These are phyloP conservation scores for Arenicola marina DNA, from an alignment of 2,888 invertebrate genomes.

Conservation along the genomic window DNA sequence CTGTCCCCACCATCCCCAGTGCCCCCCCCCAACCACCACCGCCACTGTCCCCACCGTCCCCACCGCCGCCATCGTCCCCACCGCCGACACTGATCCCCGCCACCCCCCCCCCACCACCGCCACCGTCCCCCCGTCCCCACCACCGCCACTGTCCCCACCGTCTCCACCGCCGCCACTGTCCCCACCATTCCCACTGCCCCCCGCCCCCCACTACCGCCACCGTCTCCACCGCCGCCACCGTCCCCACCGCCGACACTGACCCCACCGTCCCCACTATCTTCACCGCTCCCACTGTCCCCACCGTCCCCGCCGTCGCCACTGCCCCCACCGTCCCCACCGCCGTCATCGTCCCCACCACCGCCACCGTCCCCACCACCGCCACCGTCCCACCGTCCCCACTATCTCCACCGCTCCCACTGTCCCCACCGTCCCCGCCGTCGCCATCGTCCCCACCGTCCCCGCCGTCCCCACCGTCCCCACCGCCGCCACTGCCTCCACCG, in stretches of 20 bases:
- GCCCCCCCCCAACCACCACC: neutral
- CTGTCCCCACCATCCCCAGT: too few relatives aligned
- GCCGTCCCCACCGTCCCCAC: too few relatives aligned
- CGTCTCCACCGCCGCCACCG: neutral
- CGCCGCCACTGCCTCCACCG: too few relatives aligned
- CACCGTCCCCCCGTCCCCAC: neutral
- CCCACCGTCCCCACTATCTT: neutral
- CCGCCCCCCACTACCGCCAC: constrained; percentile 1
- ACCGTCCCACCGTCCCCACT: neutral
- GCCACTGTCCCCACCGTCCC: neutral
- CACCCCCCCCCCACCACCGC: neutral
- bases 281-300: neutral
- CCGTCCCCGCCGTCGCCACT: neutral
- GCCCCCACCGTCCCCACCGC: neutral
- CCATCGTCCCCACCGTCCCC: constrained; percentile 1
- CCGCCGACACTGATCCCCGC: neutral
- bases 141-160: neutral
- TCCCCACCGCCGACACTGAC: neutral
- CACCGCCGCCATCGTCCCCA: neutral
- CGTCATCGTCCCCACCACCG: neutral
- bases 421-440: neutral
- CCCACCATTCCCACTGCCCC: neutral
- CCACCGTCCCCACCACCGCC: neutral
- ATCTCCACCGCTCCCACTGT: neutral
- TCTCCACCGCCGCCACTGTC: neutral